Evolutionary conservation across 2,888 invertebrate species (phyloP), one percentile per base, ranked within the genome.

Genomic region (Rotaria magnacalcarata): DNA sequence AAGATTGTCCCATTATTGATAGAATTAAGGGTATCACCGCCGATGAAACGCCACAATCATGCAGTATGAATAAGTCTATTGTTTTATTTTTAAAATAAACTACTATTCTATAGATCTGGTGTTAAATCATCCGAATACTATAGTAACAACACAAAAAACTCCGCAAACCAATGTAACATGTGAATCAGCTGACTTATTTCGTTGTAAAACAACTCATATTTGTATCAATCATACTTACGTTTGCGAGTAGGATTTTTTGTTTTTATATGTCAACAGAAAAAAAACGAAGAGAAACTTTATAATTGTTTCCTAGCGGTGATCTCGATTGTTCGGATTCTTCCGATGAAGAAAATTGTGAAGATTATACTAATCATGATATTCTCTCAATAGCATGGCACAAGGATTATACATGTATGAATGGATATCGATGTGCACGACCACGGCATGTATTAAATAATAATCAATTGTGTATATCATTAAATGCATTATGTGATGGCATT

Each of bases 201-300:
- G 47, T 24, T 80, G 75, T 80, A 80, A 80, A 80, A 47, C 75
- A 19, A 80, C 24, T 80, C 16, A 41, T 80, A 24, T 43, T 80
- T 80, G 75, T 80, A 80, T 80, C 10, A 80, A 80, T 80, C 43
- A n/a, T 43, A 80, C 75, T 43, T 80, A 80, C 47, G 75, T 80
- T 43, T 80, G 75, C 75, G 75, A 80, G 67, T 67, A 67, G 14
- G 67, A 4, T 14, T 11, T 52, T 16, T 52, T 52, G 11, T 3
- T 52, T 16, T 52, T 52, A 47, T 47, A 11, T 11, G 14, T 52
- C 27, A 4, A 2, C 14, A 27, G n/a, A n/a, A n/a, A 3, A 34
- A 27, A 0, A 27, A 67, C 34, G 4, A 5, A 14, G 34, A 27
- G 8, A 16, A 67, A 34, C 11, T 16, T 67, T 67, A 34, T 67